Evolutionary conservation across 2,888 invertebrate genomes (phyloP), one percentile per base, ranked within the genome.

Genomic region (Idaea straminata): DNA sequence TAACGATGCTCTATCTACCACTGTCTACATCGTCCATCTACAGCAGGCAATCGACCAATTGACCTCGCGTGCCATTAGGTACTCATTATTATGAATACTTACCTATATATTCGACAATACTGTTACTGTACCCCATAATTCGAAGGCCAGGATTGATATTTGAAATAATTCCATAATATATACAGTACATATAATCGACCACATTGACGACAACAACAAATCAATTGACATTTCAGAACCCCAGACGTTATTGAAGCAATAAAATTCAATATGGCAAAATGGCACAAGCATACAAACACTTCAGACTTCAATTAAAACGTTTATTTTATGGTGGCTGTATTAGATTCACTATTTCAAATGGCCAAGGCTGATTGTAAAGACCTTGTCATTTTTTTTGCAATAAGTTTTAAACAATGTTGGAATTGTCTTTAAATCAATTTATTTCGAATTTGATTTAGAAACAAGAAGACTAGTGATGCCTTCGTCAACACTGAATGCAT

Each of bases 401-500:
- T 47, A 13, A 15, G 34, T 64, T 35, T 60, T 61, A n/a, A 62
- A 64, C 34, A 63, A 62, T 47, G 47, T 47, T 47, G 47, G 13
- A 47, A 47, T 47, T 47, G 47, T 47, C 47, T 47, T 47, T 13
- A 47, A 47, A 7, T 6, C 47, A 13, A 47, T 47, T 47, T 13
- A 47, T 13, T 47, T 47, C 47, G 7, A 47, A 47, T 13, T 47
- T 13, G 4, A 13, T 13, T 47, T 47, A 5, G 47, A 47, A 47
- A 47, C 47, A 13, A 6, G 67, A 67, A 72, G 74, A 76, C 73
- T 73, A 73, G 73, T 72, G 76, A 79, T 78, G 79, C 72, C 79
- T 76, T 72, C 78, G 78, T 79, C 73, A 68, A 73, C 74, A 72
- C 70, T 84, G 84, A 86, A 86, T 85, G 84, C 85, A 84, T 74